These are phyloP conservation scores for Dasypus novemcinctus DNA, from an alignment of 2,113 vertebrate genomes.

Conservation along the genomic window DNA sequence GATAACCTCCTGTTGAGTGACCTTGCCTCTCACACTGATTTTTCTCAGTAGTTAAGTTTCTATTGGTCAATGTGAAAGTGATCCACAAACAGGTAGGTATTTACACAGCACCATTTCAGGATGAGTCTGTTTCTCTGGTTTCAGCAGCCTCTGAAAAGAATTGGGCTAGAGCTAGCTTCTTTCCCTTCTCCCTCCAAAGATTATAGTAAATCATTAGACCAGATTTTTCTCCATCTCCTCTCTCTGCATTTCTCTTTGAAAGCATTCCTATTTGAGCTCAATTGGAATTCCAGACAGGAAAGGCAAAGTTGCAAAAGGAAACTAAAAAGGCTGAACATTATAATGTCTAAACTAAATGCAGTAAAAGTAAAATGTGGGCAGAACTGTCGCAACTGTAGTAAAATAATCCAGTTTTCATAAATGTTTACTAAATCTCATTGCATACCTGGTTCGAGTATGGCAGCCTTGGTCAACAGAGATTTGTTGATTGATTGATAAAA, in stretches of 20 bases:
- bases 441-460: neutral
- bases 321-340: conserved; percentile 3
- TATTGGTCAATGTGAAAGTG: conserved; percentile 14
- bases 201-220: neutral
- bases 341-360: conserved; percentile 25
- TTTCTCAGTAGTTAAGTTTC: conserved; percentile 51
- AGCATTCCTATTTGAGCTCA: conserved; percentile 43
- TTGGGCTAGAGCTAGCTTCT: conserved; percentile 15
- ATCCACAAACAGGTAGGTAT: conserved; percentile 37
- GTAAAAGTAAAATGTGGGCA: conserved; percentile 4
- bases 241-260: conserved; percentile 17
- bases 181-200: conserved; percentile 53
- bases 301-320: conserved; percentile 12
- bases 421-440: conserved; percentile 18
- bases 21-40: conserved; percentile 64
- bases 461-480: conserved; percentile 36
- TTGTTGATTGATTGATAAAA: conserved; percentile 45
- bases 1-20: conserved; percentile 25
- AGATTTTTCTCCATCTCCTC: conserved; percentile 19
- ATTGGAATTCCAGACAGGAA: neutral
- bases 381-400: neutral
- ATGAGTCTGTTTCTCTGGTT: conserved; percentile 42
- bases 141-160: conserved; percentile 54
- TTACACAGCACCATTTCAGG: conserved; percentile 40
- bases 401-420: neutral